Base-by-base conservation (phyloP, 2,113 vertebrate species). In the Ctenomys sociabilis region DNA sequence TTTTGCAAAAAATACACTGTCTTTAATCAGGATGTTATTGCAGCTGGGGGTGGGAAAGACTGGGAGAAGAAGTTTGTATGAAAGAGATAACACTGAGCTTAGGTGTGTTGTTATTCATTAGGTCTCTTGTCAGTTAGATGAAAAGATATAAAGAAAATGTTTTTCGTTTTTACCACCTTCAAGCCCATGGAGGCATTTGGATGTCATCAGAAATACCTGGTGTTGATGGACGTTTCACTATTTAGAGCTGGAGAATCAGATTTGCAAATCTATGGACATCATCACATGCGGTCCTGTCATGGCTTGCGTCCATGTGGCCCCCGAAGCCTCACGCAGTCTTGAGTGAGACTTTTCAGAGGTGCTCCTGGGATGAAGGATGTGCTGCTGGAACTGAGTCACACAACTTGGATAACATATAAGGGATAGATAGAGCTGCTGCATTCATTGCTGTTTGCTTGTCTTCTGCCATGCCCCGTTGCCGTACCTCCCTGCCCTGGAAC, bases 1-100 rank as follows among this genome's bases (percentile, higher is more conserved):
- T 73, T 94, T 95, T 91, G 88, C 37, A 45, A 70, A 96, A 96
- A 81, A 43, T 52, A 80, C 8, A 52, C 64, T 16, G 35, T 61
- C 86, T 94, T 93, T 85, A 78, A 75, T 77, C 63, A 54, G 43
- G 40, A 9, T 14, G 49, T 86, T 75, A 32, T 78, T 40, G 88
- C 84, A 57, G 24, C 37, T 45, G 73, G 61, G 28, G 4, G 61
- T n/a, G 4, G 28, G 11, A 10, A 3, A 61, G 81, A 43, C 28
- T 57, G n/a, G 61, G 54, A 70, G 5, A 70, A 28, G 82, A 89
- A 24, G 45, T 35, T 84, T 26, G 8, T 8, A 19, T 78, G 19
- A 57, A 92, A 26, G 28, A 8, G 26, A 10, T 10, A 86, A 14
- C 35, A 14, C 11, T 4, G 21, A 32, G 1, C 80, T 21, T 81